phyloP scores from a whole-genome alignment of 2,797 vertebrate genomes.

The Myioborus miniatus region DNA sequence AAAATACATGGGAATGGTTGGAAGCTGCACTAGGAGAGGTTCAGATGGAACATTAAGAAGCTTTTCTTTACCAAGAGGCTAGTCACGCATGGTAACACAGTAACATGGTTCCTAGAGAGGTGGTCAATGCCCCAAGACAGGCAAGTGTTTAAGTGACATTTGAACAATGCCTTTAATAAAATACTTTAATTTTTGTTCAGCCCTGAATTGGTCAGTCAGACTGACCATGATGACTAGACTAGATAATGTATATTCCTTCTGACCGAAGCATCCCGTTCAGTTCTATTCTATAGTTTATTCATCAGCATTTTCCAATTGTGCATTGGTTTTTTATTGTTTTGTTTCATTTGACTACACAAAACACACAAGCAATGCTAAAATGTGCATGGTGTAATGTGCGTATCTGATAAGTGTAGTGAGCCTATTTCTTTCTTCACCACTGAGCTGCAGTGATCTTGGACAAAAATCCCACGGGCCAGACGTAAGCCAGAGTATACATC shows the following conservation, averaged over 20 bases:
- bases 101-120: not conserved
- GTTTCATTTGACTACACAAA: not conserved
- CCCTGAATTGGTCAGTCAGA: not conserved
- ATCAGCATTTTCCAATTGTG: not conserved
- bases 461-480: not conserved
- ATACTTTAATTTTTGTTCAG: not conserved
- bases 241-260: not conserved
- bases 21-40: not conserved
- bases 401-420: not conserved
- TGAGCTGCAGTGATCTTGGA: not conserved
- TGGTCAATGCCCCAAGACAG: not conserved
- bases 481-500: not conserved
- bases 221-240: not conserved
- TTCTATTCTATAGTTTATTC: not conserved
- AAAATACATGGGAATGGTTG: fast-evolving
- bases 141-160: not conserved
- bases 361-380: not conserved
- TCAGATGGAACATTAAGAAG: not conserved
- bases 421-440: not conserved
- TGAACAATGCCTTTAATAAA: not conserved
- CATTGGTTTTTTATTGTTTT: not conserved
- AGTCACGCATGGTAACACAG: not conserved
- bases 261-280: not conserved
- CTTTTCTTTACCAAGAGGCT: not conserved
- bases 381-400: not conserved